These are phyloP conservation scores for Dorcus hopei DNA, from an alignment of 2,888 invertebrate species.

Conservation along the genomic window DNA sequence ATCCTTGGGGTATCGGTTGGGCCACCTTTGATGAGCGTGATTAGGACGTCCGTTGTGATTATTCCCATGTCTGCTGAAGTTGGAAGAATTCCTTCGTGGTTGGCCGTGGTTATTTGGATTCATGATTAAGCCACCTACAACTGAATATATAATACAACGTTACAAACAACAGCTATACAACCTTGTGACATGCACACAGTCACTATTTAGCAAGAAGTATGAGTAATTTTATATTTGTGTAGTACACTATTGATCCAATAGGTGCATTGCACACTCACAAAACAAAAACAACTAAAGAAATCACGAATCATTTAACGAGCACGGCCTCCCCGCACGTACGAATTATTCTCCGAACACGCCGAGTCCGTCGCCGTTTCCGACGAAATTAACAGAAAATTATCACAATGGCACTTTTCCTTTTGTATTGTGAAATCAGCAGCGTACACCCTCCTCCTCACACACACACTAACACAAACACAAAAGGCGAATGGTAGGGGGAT, in stretches of 20 bases:
- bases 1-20: constrained; percentile 47
- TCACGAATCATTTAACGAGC: constrained; percentile 11
- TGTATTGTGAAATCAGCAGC: constrained; percentile 41
- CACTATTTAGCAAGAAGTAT: constrained; percentile 42
- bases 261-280: constrained; percentile 36
- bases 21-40: constrained; percentile 47
- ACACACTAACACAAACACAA: constrained; percentile 32
- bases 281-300: constrained; percentile 28
- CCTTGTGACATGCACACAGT: constrained; percentile 29
- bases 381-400: neutral
- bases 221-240: constrained; percentile 42
- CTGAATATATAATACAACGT: constrained; percentile 2
- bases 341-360: neutral
- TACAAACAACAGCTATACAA: constrained; percentile 11
- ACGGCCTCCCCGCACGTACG: neutral
- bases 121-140: constrained; percentile 14
- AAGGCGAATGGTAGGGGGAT: constrained; percentile 13
- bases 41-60: constrained; percentile 44
- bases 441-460: constrained; percentile 33
- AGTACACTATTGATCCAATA: constrained; percentile 46
- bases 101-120: constrained; percentile 46
- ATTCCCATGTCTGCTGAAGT: constrained; percentile 45
- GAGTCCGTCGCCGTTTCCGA: neutral
- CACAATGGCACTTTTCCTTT: constrained; percentile 21
- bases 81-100: constrained; percentile 45